Evolutionary conservation across 2,888 invertebrate genomes (phyloP), one percentile per base, ranked within the genome.

Genomic region (Megaustenia siamemsis): DNA sequence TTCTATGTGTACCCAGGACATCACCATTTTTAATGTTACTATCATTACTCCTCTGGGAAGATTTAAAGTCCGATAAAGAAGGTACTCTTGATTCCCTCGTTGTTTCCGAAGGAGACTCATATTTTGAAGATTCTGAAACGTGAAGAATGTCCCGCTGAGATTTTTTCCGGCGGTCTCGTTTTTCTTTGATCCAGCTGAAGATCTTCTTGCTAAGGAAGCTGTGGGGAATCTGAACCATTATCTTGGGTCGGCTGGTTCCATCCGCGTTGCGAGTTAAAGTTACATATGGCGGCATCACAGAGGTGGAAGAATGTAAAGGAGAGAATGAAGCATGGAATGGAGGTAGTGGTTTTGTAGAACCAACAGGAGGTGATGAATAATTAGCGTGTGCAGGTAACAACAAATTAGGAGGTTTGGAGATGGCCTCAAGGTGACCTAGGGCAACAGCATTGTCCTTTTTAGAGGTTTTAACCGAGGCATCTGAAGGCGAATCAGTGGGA

Each of bases 281-380:
- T 45, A 82, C 82, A 32, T 63, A 45, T 12, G 82, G 75, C 18
- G 82, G 75, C 45, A 45, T 75, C 49, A 24, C 21, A 0, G 69
- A 28, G 56, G 71, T 21, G 35, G 81, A 69, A 43, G 82, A 32
- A 35, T 60, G 73, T 28, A 63, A n/a, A 1, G 82, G 82, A 6
- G 81, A 81, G 38, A 82, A 82, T 6, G 82, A 82, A 28, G 63
- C 38, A 21, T 40, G 75, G 82, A 82, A 82, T 63, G 82, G 35
- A 60, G 82, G 82, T 21, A 82, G 63, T 28, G 82, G 82, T 82
- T 75, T 82, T 15, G 75, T 63, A 66, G 82, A 82, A 75, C 60
- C 43, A 38, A 63, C 68, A 40, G 75, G 38, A 24, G 82, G 73
- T 24, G 75, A 60, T 0, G 82, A 69, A 45, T 35, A 82, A 8